phyloP scores from a whole-genome alignment of 1,140 invertebrate genomes.

The Frieseomelitta varia region DNA sequence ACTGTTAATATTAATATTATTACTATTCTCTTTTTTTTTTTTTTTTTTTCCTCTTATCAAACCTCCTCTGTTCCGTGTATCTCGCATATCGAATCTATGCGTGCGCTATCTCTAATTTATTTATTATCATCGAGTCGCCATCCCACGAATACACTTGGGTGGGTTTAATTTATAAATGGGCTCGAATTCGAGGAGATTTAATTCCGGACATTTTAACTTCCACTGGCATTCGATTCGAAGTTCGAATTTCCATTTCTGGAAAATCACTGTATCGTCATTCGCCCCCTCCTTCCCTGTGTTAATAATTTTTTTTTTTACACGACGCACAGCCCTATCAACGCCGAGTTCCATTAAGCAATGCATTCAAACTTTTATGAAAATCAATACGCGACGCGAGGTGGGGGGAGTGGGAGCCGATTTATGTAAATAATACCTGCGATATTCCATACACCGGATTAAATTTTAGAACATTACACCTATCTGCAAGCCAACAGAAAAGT shows the following conservation, averaged over 20 bases:
- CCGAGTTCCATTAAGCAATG: conserved; percentile 14
- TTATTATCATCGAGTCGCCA: neutral
- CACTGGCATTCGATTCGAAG: neutral
- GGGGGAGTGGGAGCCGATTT: neutral
- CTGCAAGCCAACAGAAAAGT: neutral
- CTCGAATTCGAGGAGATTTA: neutral
- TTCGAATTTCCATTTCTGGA: neutral
- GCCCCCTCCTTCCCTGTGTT: too few relatives aligned
- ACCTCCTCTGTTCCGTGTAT: too few relatives aligned
- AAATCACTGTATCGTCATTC: neutral
- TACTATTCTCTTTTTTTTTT: neutral
- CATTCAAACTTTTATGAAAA: conserved; percentile 22
- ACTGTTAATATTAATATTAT: too few relatives aligned
- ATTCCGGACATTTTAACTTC: conserved; percentile 2
- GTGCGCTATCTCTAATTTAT: neutral
- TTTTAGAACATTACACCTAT: conserved; percentile 6
- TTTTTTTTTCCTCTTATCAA: neutral
- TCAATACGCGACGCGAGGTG: neutral
- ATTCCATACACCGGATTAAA: neutral
- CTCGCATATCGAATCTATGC: too few relatives aligned
- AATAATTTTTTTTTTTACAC: neutral
- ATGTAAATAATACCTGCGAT: conserved; percentile 13
- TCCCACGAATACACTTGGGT: neutral
- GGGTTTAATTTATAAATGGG: conserved; percentile 17
- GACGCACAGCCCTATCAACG: neutral